A percentile compares a stretch with the other conserved stretches of the same genome.
phyloP scores from a whole-genome alignment of 2,888 invertebrate species.

The Lepidochitona cinerea region DNA sequence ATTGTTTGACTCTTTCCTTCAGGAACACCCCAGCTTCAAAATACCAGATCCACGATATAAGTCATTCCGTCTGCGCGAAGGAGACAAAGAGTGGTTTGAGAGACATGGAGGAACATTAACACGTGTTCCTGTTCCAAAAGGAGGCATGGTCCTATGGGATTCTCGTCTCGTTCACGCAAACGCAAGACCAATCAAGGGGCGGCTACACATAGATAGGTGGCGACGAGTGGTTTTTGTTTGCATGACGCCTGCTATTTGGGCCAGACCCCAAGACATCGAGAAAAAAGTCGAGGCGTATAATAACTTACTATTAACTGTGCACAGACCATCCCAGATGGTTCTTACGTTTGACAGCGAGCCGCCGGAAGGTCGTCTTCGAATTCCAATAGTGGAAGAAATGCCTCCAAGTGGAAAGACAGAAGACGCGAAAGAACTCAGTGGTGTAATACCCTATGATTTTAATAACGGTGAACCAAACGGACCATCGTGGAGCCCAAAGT shows the following conservation, averaged over 20 bases:
- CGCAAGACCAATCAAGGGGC: slow-evolving; percentile 44
- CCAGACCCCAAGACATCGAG: slow-evolving; percentile 25
- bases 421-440: slow-evolving; percentile 40
- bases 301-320: slow-evolving; percentile 30
- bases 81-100: slow-evolving; percentile 41
- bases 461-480: slow-evolving; percentile 38
- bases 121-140: slow-evolving; percentile 55
- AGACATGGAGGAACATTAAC: slow-evolving; percentile 39
- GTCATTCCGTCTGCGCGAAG: slow-evolving; percentile 32
- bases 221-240: slow-evolving; percentile 42
- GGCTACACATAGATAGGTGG: slow-evolving; percentile 36
- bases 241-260: slow-evolving; percentile 47
- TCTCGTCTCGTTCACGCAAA: slow-evolving; percentile 61
- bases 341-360: slow-evolving; percentile 3
- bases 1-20: slow-evolving; percentile 32
- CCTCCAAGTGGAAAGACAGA: slow-evolving; percentile 45
- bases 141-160: slow-evolving; percentile 63
- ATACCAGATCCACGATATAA: slow-evolving; percentile 24
- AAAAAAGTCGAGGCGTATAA: slow-evolving; percentile 35
- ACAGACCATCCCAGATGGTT: slow-evolving; percentile 39
- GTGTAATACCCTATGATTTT: slow-evolving; percentile 36
- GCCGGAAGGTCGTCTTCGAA: not conserved
- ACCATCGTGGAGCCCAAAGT: slow-evolving; percentile 29
- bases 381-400: slow-evolving; percentile 27
- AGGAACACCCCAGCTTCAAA: slow-evolving; percentile 23